Evolutionary conservation across 2,113 vertebrate species (phyloP).

Genomic region (Tichodroma muraria): DNA sequence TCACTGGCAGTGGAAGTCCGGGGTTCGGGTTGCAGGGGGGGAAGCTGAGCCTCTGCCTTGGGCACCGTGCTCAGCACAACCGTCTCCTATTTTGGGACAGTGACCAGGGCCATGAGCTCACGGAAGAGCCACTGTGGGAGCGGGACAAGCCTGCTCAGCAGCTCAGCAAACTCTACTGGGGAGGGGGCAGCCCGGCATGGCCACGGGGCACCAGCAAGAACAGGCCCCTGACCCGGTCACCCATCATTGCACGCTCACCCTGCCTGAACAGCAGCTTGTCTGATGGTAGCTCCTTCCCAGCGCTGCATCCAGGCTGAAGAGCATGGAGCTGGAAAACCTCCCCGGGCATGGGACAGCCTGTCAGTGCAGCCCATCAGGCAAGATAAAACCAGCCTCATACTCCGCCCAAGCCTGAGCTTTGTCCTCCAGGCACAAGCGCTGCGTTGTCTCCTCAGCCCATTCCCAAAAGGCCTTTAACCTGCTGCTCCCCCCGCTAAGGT

Average conservation of each 20-base stretch:
- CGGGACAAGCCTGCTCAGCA: fast-evolving
- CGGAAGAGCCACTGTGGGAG: background rate
- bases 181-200: fast-evolving
- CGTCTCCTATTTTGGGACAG: background rate
- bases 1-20: background rate
- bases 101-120: background rate
- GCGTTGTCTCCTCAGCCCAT: background rate
- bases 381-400: background rate
- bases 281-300: background rate
- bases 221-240: background rate
- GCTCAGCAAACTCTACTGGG: background rate
- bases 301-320: background rate
- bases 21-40: background rate
- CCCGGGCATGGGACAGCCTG: background rate
- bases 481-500: background rate
- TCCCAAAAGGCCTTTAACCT: background rate
- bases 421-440: background rate
- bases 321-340: background rate
- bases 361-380: background rate
- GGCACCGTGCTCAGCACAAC: background rate
- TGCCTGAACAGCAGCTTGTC: fast-evolving
- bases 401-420: background rate
- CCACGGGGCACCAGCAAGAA: fast-evolving
- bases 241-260: fast-evolving
- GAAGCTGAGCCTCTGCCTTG: background rate